phyloP scores from a whole-genome alignment of 2,113 vertebrate genomes.

The Thunnus thynnus region DNA sequence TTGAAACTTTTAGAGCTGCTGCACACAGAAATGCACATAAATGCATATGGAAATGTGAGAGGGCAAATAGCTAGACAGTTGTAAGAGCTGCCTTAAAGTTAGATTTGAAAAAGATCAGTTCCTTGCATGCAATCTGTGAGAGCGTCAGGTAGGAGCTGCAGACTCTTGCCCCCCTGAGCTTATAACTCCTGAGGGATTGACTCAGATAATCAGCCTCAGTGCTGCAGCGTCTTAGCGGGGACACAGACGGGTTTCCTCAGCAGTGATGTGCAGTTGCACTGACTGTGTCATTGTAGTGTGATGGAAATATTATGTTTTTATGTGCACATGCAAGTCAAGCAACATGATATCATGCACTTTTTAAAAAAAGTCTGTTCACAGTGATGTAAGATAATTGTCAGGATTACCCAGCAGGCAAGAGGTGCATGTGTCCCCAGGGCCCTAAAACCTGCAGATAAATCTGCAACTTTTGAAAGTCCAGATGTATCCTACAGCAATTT shows the following conservation, averaged over 20 bases:
- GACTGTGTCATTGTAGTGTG: neutral
- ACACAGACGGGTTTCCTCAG: slow-evolving; percentile 20
- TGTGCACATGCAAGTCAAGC: neutral
- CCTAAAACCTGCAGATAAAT: too few relatives aligned
- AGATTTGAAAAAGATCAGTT: neutral
- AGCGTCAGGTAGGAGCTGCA: neutral
- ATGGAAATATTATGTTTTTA: neutral
- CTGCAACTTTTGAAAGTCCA: too few relatives aligned
- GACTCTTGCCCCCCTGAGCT: slow-evolving; percentile 40
- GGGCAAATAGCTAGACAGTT: neutral
- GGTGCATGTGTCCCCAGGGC: too few relatives aligned
- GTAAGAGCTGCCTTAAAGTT: neutral
- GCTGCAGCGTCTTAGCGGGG: slow-evolving; percentile 36
- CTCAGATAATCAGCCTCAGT: slow-evolving; percentile 48
- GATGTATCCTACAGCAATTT: too few relatives aligned
- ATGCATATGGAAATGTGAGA: neutral
- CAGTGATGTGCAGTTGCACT: neutral
- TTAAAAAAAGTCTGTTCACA: too few relatives aligned
- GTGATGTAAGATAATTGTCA: too few relatives aligned
- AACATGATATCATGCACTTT: neutral
- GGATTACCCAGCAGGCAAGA: too few relatives aligned
- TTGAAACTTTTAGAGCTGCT: neutral
- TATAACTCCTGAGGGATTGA: slow-evolving; percentile 53
- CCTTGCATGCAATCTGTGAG: neutral
- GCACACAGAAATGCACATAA: neutral